Base-by-base conservation (phyloP, 1,140 invertebrate genomes). In the Bemisia tabaci region DNA sequence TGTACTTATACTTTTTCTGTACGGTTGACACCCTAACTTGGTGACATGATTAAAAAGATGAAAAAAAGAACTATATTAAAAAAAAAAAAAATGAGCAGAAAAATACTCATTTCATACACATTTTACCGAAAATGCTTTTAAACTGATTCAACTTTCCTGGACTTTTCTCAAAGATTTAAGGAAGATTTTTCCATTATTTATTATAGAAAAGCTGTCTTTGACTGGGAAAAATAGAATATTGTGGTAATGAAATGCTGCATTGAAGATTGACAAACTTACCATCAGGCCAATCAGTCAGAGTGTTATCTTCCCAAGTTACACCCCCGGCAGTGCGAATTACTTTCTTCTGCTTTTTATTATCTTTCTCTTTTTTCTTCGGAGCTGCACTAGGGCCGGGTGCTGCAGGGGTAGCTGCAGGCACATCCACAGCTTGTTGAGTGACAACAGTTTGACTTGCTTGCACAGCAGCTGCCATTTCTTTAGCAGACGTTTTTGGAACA, bases 241-340 rank as follows among this genome's bases (percentile, higher is more conserved):
- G n/a, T n/a, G n/a, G n/a, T n/a, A n/a, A n/a, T n/a, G n/a, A n/a
- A n/a, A n/a, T n/a, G n/a, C n/a, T n/a, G n/a, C n/a, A n/a, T n/a
- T n/a, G n/a, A n/a, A n/a, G n/a, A n/a, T n/a, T n/a, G n/a, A n/a
- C n/a, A n/a, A n/a, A n/a, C n/a, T 74, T 73, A 87, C 86, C 86
- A 74, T 91, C 87, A 64, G 93, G 89, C 95, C 95, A 98, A 73
- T 98, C 95, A 17, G 85, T 74, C 24, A 98, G 77, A 0, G 92
- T 92, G 58, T 83, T 81, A 81, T 97, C 96, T 78, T 98, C 95
- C 96, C 96, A 98, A 1, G 88, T 86, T 71, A 89, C 86, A 1
- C 94, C 94, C 48, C 95, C 96, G 5, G 95, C 95, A 71, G 88
- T 91, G 60, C 95, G 80, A 39, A 97, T 84, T 27, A 66, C 39